Evolutionary conservation across 2,113 vertebrate species (phyloP).

Genomic region (Gymnogyps californianus): DNA sequence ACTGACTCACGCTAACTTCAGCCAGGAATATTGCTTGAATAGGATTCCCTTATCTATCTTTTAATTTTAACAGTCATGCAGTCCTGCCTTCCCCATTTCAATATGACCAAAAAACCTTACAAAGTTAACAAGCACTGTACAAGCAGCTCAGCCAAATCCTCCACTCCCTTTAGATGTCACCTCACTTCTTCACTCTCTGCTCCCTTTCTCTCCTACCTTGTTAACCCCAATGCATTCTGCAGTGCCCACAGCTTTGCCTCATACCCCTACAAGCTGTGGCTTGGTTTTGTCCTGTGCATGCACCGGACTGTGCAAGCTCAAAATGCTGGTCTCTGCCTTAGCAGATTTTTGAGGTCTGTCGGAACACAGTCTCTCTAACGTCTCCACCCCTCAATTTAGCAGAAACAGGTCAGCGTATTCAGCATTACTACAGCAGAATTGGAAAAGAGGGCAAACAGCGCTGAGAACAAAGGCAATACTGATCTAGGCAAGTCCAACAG

Average conservation of each 20-base stretch:
- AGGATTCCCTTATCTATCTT: neutral
- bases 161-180: accelerated
- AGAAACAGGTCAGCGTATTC: neutral
- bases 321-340: accelerated
- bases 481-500: too few species aligned
- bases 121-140: too few species aligned
- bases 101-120: accelerated
- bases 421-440: accelerated
- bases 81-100: neutral
- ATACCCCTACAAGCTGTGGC: accelerated
- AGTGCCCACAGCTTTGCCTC: accelerated
- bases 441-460: accelerated
- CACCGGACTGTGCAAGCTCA: too few species aligned
- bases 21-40: too few species aligned
- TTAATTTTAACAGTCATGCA: neutral
- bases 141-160: neutral
- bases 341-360: neutral
- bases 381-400: neutral
- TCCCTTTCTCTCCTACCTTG: accelerated
- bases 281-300: accelerated
- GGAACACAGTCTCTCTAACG: neutral
- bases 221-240: accelerated
- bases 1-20: neutral
- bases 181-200: too few species aligned
- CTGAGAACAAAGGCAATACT: accelerated